Evolutionary conservation across 1,140 invertebrate genomes (phyloP), one percentile per base, ranked within the genome.

Genomic region (Vanessa atalanta): DNA sequence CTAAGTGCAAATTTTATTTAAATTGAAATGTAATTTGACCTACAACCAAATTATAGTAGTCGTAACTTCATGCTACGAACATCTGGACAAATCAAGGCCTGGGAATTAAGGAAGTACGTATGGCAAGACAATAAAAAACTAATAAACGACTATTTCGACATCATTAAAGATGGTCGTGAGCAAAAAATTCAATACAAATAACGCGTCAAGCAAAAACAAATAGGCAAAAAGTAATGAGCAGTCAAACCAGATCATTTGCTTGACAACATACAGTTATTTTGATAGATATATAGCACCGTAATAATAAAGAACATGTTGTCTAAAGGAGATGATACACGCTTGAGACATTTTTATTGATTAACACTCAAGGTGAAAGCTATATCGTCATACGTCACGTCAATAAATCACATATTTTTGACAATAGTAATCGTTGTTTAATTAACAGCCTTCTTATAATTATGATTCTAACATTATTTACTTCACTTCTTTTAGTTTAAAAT

Each of bases 61-160:
- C 70, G 55, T 78, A 47, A 66, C 74, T 75, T 77, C 75, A 67
- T 68, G 76, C 70, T 70, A 51, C 47, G 55, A 83, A 87, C 86
- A 88, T 86, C 87, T 88, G 83, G 86, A 73, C 76, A 74, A 82
- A 82, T 74, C 87, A 88, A 88, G 88, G 88, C 84, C 84, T 85
- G 76, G 68, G 81, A 84, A 87, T 84, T 83, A 81, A 88, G 86
- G 88, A 89, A 90, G 85, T 86, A 31, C 26, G 26, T 31, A 66
- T 66, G 77, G 79, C 77, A 69, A 77, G 73, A 43, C 8, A 76
- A 66, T 84, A 83, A 87, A 85, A 88, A 85, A 84, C 78, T 83
- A 82, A 83, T 84, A 84, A 79, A 77, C 78, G 74, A 85, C 82
- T 81, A 87, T 84, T 80, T 82, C 77, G 65, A 79, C 80, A 85